phyloP scores from a whole-genome alignment of 2,888 invertebrate species.

The Lithosia quadra region DNA sequence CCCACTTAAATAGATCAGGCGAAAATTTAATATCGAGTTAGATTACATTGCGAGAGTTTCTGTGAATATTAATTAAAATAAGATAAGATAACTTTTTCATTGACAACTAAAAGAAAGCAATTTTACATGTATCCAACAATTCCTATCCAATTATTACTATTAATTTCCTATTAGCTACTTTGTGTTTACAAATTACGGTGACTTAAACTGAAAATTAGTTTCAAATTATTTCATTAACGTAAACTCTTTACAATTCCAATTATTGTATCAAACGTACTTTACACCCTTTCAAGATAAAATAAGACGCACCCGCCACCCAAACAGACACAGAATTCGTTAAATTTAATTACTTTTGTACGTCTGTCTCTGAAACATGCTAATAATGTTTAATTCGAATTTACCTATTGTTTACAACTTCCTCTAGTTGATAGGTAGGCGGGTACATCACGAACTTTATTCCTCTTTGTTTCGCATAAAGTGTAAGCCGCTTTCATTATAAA shows the following conservation, averaged over 20 bases:
- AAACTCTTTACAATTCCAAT: not conserved
- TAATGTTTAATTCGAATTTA: constrained; percentile 31
- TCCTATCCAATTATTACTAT: too few species aligned
- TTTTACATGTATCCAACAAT: too few species aligned
- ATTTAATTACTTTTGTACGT: constrained; percentile 27
- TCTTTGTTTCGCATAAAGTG: constrained; percentile 45
- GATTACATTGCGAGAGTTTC: too few species aligned
- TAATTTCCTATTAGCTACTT: too few species aligned
- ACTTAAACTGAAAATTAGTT: not conserved
- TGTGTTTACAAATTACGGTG: not conserved
- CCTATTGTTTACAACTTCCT: constrained; percentile 48
- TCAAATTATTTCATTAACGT: not conserved
- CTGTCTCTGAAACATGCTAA: constrained; percentile 24
- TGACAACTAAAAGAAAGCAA: too few species aligned
- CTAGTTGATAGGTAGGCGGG: constrained; percentile 35
- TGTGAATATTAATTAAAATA: too few species aligned
- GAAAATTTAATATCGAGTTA: too few species aligned
- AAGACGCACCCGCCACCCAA: not conserved
- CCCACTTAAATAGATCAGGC: too few species aligned
- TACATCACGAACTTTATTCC: constrained; percentile 44
- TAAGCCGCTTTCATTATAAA: constrained; percentile 67
- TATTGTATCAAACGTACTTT: not conserved
- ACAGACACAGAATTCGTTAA: constrained; percentile 13
- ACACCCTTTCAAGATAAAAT: constrained; percentile 4
- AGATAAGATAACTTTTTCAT: too few species aligned